Evolutionary conservation across 2,888 invertebrate genomes (phyloP), one percentile per base, ranked within the genome.

Genomic region (Linhomoeus sp.): DNA sequence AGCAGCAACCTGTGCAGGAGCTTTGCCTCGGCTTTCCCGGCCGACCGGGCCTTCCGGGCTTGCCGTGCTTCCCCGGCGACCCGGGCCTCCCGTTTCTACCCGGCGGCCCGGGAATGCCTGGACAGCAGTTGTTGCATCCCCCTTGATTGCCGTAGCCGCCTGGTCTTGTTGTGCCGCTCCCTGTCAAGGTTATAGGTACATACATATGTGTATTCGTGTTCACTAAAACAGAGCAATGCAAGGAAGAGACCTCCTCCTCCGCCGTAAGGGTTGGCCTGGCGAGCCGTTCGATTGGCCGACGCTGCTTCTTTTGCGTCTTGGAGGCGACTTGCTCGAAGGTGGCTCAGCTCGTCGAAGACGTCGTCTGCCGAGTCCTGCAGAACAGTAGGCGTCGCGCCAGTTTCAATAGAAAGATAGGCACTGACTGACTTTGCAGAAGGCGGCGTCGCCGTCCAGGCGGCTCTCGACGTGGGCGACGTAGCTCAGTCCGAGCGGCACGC

Each of bases 401-500:
- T 14, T 9, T 38, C n/a, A 7, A 19, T 38, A 7, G n/a, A 19
- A 7, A 12, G n/a, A 38, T 9, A 38, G 38, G n/a, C 9, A n/a
- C 14, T 19, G 38, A n/a, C 7, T 38, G 3, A 40, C 40, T 20
- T 19, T 5, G 29, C 45, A 45, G 29, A 26, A 45, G 19, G 26
- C 17, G 14, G 37, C 25, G 14, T 45, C 45, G 19, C 20, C 14
- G 14, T 20, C 17, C 2, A 24, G 26, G 15, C 29, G 45, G 2
- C 23, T 14, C 40, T 45, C 39, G 9, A 45, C 37, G 29, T 45
- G 23, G 23, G 37, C 23, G 20, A 45, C 45, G 23, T 45, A 45
- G 24, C 37, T 38, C n/a, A 37, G 37, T 15, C 19, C 45, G 25
- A 45, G 37, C 5, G 45, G 45, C 12, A 45, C 23, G 3, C 24